Percentiles rank a stretch among this genome's conserved stretches.
Conservation (phyloP, 2,797 vertebrate genomes). For the Sebastes ruberrimus region DNA sequence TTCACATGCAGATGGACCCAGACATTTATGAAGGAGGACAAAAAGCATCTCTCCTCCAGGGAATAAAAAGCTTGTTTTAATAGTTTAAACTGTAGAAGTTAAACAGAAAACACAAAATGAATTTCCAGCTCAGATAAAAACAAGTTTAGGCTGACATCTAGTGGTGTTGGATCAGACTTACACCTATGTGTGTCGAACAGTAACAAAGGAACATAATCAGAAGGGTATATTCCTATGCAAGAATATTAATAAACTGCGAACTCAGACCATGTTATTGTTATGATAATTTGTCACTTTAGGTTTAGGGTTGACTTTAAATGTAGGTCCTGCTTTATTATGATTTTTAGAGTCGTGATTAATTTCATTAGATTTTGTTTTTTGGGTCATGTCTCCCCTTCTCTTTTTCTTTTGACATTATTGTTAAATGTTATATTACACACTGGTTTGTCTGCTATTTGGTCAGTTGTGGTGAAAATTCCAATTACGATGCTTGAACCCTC, state of each 20-base stretch:
- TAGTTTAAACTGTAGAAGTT: not conserved
- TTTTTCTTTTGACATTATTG: not conserved
- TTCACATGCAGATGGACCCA: not conserved
- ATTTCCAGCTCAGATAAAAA: not conserved
- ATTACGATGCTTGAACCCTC: not conserved
- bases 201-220: not conserved
- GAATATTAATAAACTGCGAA: not conserved
- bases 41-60: not conserved
- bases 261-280: not conserved
- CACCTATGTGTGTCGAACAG: not conserved
- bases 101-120: not conserved
- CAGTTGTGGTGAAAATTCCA: not conserved
- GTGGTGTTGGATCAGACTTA: not conserved
- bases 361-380: not conserved
- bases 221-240: not conserved
- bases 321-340: not conserved
- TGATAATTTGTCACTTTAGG: not conserved
- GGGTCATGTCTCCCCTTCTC: not conserved
- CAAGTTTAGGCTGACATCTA: conserved; percentile 36
- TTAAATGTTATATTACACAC: not conserved
- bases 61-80: not conserved
- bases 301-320: not conserved
- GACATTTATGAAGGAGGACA: not conserved
- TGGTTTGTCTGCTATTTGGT: not conserved
- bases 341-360: not conserved